These are phyloP conservation scores for Oriolus oriolus DNA, from an alignment of 2,113 vertebrate genomes.

Conservation along the genomic window DNA sequence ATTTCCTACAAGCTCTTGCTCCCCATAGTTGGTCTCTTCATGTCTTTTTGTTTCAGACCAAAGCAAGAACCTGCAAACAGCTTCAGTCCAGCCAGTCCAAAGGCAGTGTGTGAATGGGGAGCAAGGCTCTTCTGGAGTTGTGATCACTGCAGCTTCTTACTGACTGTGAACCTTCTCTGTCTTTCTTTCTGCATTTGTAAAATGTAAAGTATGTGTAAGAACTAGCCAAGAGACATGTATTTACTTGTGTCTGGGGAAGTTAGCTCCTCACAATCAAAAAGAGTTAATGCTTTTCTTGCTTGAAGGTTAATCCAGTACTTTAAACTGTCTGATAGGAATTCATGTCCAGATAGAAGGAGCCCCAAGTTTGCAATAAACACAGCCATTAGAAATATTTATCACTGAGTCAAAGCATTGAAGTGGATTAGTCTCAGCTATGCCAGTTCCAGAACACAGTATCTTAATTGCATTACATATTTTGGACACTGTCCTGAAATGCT, in stretches of 20 bases:
- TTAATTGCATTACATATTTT: neutral
- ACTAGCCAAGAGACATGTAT: neutral
- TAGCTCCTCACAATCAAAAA: neutral
- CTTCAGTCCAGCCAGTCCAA: neutral
- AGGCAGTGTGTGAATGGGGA: neutral
- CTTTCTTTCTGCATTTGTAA: neutral
- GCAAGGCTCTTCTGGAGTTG: neutral
- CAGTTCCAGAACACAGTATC: neutral
- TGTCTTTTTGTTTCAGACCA: neutral
- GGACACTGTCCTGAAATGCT: neutral
- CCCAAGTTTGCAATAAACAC: neutral
- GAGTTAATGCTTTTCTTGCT: neutral
- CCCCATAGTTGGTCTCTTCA: neutral
- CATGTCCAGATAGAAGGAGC: neutral
- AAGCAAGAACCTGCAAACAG: neutral
- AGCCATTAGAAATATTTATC: neutral
- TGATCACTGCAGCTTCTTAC: neutral
- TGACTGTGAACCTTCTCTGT: neutral
- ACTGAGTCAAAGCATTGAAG: neutral
- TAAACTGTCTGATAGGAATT: neutral
- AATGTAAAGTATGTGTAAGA: neutral
- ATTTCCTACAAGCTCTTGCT: neutral
- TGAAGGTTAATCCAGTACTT: neutral
- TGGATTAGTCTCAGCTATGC: neutral
- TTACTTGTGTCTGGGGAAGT: neutral